Base-by-base conservation (phyloP, 2,113 vertebrate genomes). In the Rhinopomastus cyanomelas region DNA sequence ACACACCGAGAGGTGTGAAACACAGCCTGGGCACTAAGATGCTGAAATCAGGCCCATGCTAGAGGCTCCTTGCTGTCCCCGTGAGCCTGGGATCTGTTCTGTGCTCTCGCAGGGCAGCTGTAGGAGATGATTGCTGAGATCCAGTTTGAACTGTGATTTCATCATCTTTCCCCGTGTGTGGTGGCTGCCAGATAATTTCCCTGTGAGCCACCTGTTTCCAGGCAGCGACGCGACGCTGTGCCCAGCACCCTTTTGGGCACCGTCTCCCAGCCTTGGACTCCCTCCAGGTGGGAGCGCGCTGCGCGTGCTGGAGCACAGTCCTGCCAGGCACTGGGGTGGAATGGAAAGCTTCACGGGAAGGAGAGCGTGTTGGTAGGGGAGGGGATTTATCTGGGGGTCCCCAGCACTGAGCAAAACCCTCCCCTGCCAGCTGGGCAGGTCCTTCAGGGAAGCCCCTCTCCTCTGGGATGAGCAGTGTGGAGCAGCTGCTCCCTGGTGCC, bases 131-230 rank as follows among this genome's bases (percentile, higher is more conserved):
- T 39, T 29, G 29, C 78, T 36, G 1, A 84, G 90, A 68, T 52
- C 53, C 8, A 13, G 32, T 64, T 85, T 76, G 39, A 53, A 68
- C 68, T 7, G 52, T 15, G 79, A 88, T 95, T 94, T 95, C 89
- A 52, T 94, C 88, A 87, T 91, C 92, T 64, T 44, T 46, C 32
- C 91, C 95, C 88, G 72, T 72, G 72, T 92, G 87, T 87, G 30
- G 5, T 85, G 55, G 95, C 92, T 72, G 92, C 71, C 88, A 48
- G 83, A 62, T 87, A 26, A 81, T 91, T 88, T 91, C 90, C 29
- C 12, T n/a, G 52, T 8, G 1, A 89, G 39, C 85, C 92, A 87
- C 93, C 90, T 94, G 92, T 92, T 94, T 32, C 86, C 76, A 66
- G 85, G 88, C 89, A 2, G 73, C 21, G 6, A 2, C 8, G 36